Evolutionary conservation across 2,797 vertebrate genomes (phyloP).

Genomic region (Gadopsis bispinosus): DNA sequence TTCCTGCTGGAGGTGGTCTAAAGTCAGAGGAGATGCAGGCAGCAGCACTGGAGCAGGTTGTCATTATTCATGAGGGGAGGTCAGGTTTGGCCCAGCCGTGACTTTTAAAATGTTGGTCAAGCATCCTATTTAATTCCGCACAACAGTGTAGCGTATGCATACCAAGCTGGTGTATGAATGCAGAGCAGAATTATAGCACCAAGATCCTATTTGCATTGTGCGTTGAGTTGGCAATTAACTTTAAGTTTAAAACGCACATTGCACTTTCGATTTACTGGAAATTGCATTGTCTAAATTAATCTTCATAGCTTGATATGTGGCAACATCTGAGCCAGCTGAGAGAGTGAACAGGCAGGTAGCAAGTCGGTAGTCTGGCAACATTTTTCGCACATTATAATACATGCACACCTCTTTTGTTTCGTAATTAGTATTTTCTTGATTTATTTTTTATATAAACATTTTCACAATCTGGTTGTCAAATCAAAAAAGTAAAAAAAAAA

Average conservation of each 20-base stretch:
- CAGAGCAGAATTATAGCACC: background rate
- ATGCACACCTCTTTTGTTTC: background rate
- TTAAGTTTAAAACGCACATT: background rate
- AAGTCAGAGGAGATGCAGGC: conserved; percentile 11
- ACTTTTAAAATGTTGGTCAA: conserved; percentile 49
- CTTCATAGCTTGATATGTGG: background rate
- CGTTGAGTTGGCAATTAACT: background rate
- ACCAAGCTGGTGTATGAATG: conserved; percentile 12
- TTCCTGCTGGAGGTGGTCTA: conserved; percentile 29
- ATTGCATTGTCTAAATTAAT: background rate
- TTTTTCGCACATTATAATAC: background rate
- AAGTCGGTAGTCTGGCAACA: background rate
- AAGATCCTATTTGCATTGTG: background rate
- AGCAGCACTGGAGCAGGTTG: conserved; percentile 32
- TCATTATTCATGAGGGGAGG: conserved; percentile 42
- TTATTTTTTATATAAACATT: no score
- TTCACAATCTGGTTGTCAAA: no score
- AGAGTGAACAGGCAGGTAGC: background rate
- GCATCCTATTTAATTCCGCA: conserved; percentile 22
- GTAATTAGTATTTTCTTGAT: no score
- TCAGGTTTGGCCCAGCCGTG: conserved; percentile 32
- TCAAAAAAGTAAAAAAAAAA: no score
- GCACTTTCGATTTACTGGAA: background rate
- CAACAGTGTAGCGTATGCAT: conserved; percentile 5
- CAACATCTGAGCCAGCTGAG: background rate